These are phyloP conservation scores for Antedon mediterranea DNA, from an alignment of 53 echinoderm and acorn worm genomes.

Conservation along the genomic window DNA sequence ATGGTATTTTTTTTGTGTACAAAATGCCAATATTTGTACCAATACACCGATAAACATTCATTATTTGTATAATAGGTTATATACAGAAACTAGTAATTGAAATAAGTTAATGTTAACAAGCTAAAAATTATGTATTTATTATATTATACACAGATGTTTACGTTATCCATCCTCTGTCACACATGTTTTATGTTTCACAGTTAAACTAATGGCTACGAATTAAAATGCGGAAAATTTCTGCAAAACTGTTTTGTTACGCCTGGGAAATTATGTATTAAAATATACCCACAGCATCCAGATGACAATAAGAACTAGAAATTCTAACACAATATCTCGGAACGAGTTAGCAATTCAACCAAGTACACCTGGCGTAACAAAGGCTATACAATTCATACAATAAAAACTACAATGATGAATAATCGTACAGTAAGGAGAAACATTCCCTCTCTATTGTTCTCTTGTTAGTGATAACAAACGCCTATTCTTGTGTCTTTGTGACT, in stretches of 20 bases:
- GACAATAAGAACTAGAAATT: neutral
- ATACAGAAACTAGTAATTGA: too few relatives aligned
- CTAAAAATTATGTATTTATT: too few relatives aligned
- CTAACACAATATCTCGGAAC: neutral
- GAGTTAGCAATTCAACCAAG: neutral
- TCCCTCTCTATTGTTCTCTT: neutral
- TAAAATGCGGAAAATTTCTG: neutral
- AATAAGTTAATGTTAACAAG: too few relatives aligned
- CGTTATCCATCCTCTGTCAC: neutral
- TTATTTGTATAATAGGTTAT: too few relatives aligned
- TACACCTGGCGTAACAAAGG: neutral
- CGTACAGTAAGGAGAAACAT: neutral
- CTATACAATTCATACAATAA: neutral
- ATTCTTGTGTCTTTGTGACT: neutral
- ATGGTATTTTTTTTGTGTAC: too few relatives aligned
- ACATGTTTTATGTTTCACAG: neutral
- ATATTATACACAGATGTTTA: neutral
- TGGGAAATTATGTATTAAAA: neutral
- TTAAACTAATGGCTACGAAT: neutral
- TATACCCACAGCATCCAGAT: neutral
- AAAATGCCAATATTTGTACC: too few relatives aligned
- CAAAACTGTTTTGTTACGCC: neutral
- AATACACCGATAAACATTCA: too few relatives aligned
- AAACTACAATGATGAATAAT: neutral
- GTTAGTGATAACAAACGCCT: neutral